Evolutionary conservation across 2,113 vertebrate genomes (phyloP), one percentile per base, ranked within the genome.

Genomic region (Rhipidura dahli): DNA sequence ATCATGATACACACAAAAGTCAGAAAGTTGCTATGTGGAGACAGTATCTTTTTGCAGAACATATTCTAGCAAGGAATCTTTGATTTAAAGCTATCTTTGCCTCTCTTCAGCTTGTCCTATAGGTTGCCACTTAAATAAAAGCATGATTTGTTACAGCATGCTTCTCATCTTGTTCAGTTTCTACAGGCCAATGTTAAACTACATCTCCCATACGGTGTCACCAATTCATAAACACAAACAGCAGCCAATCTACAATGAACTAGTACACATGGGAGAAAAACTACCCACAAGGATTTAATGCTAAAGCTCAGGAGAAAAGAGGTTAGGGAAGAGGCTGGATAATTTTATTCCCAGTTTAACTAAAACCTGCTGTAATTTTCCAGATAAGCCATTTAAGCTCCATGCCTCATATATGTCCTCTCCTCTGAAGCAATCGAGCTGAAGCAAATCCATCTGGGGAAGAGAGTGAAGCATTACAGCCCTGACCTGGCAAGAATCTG

Each of bases 51-150:
- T 87, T 72, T 90, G 53, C 45, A 90, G 76, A 92, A 54, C 31
- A 21, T 10, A 18, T 28, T 71, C 14, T 61, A 83, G 47, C 33
- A 65, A 83, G 49, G 68, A 78, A 56, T 76, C 15, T 73, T 73
- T 85, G 50, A 92, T 81, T 51, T 50, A 87, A 77, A 87, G 51
- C 15, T 87, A 30, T 39, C 35, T 90, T 57, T 92, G 44, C 84
- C 71, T 85, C 31, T 76, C 70, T 87, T 95, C 70, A 77, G 35
- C 59, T 63, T 85, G 60, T 85, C 50, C 42, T 89, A 8, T 26
- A 64, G 59, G 63, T 57, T 83, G 54, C 50, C 82, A 80, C 56
- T 83, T n/a, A 78, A 87, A 89, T 87, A 87, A 93, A 91, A 92
- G 53, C 35, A 50, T 30, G 26, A 63, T 57, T 96, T 89, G 40